Percentiles rank a stretch among this genome's conserved stretches.
These are phyloP conservation scores for Gerris buenoi DNA, from an alignment of 1,140 invertebrate species.

Conservation along the genomic window DNA sequence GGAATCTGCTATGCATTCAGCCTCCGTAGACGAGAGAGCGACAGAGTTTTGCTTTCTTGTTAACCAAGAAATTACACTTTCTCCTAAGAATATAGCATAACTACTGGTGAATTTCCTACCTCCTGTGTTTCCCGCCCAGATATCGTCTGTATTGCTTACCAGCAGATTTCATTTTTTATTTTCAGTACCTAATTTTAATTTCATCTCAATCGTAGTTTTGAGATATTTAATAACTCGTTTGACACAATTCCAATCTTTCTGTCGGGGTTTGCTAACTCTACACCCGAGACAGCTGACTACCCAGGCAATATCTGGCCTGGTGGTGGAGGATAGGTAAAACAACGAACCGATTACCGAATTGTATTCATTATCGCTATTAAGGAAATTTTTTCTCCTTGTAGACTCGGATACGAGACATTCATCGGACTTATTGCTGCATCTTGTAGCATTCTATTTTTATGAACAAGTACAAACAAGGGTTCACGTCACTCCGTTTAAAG, in stretches of 20 bases:
- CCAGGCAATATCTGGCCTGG: not conserved
- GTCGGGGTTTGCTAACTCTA: not conserved
- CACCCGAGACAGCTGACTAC: not conserved
- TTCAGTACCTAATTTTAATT: too few relatives aligned
- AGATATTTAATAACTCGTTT: not conserved
- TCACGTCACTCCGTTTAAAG: not conserved
- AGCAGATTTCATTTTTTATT: too few relatives aligned
- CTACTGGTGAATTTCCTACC: too few relatives aligned
- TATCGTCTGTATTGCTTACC: too few relatives aligned
- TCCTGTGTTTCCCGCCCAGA: too few relatives aligned
- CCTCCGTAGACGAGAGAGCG: too few relatives aligned
- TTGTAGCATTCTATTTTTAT: not conserved
- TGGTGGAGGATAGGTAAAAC: not conserved
- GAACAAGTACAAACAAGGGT: not conserved
- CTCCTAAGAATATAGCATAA: too few relatives aligned
- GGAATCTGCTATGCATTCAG: too few relatives aligned
- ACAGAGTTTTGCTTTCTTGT: too few relatives aligned
- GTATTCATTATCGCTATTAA: not conserved
- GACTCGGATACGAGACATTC: not conserved
- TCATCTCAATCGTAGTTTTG: not conserved
- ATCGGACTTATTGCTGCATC: not conserved
- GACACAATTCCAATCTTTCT: not conserved
- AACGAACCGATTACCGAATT: not conserved
- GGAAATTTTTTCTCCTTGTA: not conserved
- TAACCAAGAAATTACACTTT: too few relatives aligned